Percentiles rank a stretch among this genome's conserved stretches.
phyloP scores from a whole-genome alignment of 2,113 vertebrate species.

The Phoenicopterus ruber region DNA sequence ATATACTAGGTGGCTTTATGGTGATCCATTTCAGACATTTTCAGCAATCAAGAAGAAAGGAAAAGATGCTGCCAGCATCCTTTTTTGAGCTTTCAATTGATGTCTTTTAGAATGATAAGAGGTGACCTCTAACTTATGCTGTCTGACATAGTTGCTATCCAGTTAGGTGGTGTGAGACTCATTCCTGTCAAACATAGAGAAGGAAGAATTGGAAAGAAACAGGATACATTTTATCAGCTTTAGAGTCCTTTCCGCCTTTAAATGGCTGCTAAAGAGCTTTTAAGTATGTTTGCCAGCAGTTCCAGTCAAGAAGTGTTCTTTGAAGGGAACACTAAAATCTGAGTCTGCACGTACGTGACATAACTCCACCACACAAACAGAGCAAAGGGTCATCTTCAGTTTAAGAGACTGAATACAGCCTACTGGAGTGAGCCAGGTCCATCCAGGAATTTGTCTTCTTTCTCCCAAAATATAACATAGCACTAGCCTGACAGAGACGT shows the following conservation, averaged over 20 bases:
- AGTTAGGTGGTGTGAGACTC: neutral
- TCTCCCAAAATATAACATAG: neutral
- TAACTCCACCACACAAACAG: neutral
- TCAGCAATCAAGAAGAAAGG: neutral
- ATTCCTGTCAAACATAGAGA: neutral
- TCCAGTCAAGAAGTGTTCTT: neutral
- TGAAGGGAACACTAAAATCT: neutral
- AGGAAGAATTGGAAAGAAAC: neutral
- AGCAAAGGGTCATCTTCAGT: neutral
- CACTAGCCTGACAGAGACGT: neutral
- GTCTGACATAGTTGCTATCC: neutral
- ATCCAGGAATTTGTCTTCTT: neutral
- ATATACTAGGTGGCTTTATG: neutral
- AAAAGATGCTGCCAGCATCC: neutral
- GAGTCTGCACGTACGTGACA: rapidly evolving
- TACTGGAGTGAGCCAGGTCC: neutral
- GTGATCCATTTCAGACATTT: neutral
- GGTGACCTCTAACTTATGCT: neutral
- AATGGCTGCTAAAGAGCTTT: neutral
- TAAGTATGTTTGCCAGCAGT: neutral
- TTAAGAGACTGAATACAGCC: neutral
- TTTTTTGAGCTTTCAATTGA: neutral
- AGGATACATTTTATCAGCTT: neutral
- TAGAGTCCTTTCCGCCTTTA: neutral
- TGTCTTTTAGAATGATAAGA: neutral